Base-by-base conservation (phyloP, 1,140 invertebrate species). In the Teleogryllus occipitalis region DNA sequence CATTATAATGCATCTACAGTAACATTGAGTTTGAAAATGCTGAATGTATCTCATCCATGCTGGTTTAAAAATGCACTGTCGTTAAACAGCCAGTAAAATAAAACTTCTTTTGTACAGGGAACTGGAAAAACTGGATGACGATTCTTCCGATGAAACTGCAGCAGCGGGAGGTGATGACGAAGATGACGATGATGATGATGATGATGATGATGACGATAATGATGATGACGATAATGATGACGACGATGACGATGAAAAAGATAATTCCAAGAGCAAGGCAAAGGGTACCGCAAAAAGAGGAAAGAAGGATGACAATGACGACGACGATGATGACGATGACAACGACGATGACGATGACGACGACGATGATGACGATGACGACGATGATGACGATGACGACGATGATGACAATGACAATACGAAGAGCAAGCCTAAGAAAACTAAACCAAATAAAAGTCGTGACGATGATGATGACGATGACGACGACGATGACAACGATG, bases 181-280 rank as follows among this genome's bases (percentile, higher is more conserved):
- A 3, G 54, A 65, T 3, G 54, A 65, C 46, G 84, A 82, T 47
- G 84, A 86, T 54, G 79, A 73, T 49, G 83, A 86, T 76, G 82
- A 80, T 27, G 83, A 80, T 47, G 84, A 82, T 77, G 80, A 83
- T 74, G 83, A 83, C 77, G 82, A 85, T 10, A 81, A 78, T 12
- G 81, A 84, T 8, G 85, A 81, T 76, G 83, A 82, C 78, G 83
- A 78, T n/a, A 82, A 83, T 15, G 84, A 81, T 27, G 85, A 83
- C 15, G 83, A 80, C 22, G 75, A 27, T 15, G 80, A 65, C n/a
- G 76, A 72, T 65, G 75, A 75, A 76, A 54, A 76, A 21, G 75
- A 76, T 22, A 12, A 14, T 79, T 65, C 76, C 22, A 81, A 65
- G 75, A 82, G 75, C 39, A 83, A 79, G 73, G 80, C 80, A 7